phyloP scores from a whole-genome alignment of 2,888 invertebrate species.

The Leptinotarsa rubiginosa region DNA sequence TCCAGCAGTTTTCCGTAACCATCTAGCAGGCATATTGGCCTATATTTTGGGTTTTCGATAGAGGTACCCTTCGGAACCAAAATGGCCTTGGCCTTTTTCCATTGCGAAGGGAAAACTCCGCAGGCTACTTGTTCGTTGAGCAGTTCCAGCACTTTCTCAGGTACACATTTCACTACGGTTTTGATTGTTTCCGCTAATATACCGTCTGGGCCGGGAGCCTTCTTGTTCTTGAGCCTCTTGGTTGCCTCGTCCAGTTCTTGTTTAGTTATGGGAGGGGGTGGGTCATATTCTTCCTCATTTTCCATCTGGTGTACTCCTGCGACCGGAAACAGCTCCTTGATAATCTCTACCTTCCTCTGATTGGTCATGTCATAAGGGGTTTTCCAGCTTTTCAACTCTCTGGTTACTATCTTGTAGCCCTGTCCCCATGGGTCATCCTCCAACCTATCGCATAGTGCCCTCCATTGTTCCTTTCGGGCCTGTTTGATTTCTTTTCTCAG shows the following conservation, averaged over 20 bases:
- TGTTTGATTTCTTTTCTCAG: constrained; percentile 5
- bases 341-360: neutral
- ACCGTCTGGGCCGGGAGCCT: constrained; percentile 21
- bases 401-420: constrained; percentile 14
- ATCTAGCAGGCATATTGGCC: constrained; percentile 12
- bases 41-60: constrained; percentile 1
- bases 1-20: constrained; percentile 2
- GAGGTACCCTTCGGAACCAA: constrained; percentile 29
- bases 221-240: neutral
- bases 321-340: neutral
- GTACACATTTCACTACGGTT: neutral
- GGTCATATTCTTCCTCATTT: neutral
- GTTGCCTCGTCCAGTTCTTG: constrained; percentile 3
- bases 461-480: constrained; percentile 14
- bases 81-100: constrained; percentile 31
- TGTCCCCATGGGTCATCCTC: constrained; percentile 20
- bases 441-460: neutral
- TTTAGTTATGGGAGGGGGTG: neutral
- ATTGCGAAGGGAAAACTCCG: constrained; percentile 30
- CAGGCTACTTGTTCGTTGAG: constrained; percentile 6
- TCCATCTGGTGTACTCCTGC: neutral
- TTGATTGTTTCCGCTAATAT: neutral
- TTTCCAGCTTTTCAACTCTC: constrained; percentile 3
- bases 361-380: neutral
- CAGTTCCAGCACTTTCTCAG: neutral